These are phyloP conservation scores for Artibeus jamaicensis DNA, from an alignment of 2,797 vertebrate species.

Conservation along the genomic window DNA sequence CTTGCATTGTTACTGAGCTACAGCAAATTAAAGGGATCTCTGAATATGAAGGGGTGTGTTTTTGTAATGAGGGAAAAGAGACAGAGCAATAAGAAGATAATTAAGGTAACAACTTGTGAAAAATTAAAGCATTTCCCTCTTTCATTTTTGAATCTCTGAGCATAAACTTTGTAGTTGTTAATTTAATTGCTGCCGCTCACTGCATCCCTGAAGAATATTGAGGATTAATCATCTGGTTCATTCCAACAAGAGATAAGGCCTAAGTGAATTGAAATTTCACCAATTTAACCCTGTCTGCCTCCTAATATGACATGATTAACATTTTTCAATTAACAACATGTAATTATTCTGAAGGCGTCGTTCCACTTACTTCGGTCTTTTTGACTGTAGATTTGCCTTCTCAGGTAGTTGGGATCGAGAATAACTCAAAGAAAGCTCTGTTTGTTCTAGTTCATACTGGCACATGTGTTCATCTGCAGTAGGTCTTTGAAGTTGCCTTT, in stretches of 20 bases:
- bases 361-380: slow-evolving; percentile 71
- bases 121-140: slow-evolving; percentile 89
- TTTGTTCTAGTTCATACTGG: neutral
- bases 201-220: slow-evolving; percentile 90
- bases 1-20: slow-evolving; percentile 80
- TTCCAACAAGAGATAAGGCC: slow-evolving; percentile 90
- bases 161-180: slow-evolving; percentile 92
- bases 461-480: neutral
- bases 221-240: slow-evolving; percentile 93
- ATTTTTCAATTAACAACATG: slow-evolving; percentile 90
- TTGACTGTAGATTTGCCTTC: slow-evolving; percentile 69
- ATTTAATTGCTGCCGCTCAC: slow-evolving; percentile 90
- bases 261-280: slow-evolving; percentile 90
- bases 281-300: slow-evolving; percentile 89
- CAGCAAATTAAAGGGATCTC: slow-evolving; percentile 84
- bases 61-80: slow-evolving; percentile 86
- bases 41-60: slow-evolving; percentile 84
- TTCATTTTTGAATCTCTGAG: slow-evolving; percentile 89
- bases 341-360: slow-evolving; percentile 84
- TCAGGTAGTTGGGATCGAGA: slow-evolving; percentile 71
- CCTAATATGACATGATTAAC: slow-evolving; percentile 91
- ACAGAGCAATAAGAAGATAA: slow-evolving; percentile 89
- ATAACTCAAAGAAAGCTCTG: neutral
- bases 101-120: slow-evolving; percentile 92
- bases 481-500: neutral